Conservation (phyloP, 2,888 invertebrate genomes). For the Drosophila austrosaltans region DNA sequence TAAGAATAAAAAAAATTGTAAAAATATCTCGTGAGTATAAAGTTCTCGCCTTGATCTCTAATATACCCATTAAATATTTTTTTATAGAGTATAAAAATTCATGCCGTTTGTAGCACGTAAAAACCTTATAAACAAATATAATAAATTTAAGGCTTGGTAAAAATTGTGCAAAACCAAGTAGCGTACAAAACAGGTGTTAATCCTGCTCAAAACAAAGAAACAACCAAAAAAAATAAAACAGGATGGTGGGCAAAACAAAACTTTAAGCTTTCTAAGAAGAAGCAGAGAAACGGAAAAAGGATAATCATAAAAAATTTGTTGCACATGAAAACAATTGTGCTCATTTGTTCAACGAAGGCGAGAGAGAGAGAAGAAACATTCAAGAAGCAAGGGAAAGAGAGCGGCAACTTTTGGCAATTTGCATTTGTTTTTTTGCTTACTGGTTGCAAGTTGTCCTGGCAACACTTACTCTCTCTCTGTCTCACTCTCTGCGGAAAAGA, state of each 20-base stretch:
- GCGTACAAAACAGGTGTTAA: conserved; percentile 77
- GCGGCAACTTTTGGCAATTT: conserved; percentile 46
- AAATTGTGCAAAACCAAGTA: conserved; percentile 52
- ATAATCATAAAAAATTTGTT: conserved; percentile 75
- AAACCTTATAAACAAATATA: conserved; percentile 77
- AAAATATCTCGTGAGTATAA: too few species aligned
- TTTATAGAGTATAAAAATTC: neutral
- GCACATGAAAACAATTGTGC: conserved; percentile 68
- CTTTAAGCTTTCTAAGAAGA: conserved; percentile 2
- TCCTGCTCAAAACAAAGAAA: conserved; percentile 46
- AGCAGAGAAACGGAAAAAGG: conserved; percentile 27
- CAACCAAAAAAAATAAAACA: neutral
- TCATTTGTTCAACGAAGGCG: conserved; percentile 60
- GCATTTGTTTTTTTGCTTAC: conserved; percentile 70
- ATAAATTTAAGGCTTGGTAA: conserved; percentile 71
- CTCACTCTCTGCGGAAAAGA: neutral
- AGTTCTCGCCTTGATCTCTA: neutral
- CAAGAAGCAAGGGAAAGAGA: conserved; percentile 7
- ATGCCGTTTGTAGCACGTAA: conserved; percentile 64
- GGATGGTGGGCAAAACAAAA: neutral
- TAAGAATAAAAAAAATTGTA: too few species aligned
- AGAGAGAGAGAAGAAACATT: neutral
- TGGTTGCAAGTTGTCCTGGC: conserved; percentile 70
- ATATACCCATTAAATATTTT: neutral
- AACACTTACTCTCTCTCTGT: conserved; percentile 44